Percentiles rank a stretch among this genome's conserved stretches.
Conservation (phyloP, 2,888 invertebrate species). For the Orgyia antiqua region DNA sequence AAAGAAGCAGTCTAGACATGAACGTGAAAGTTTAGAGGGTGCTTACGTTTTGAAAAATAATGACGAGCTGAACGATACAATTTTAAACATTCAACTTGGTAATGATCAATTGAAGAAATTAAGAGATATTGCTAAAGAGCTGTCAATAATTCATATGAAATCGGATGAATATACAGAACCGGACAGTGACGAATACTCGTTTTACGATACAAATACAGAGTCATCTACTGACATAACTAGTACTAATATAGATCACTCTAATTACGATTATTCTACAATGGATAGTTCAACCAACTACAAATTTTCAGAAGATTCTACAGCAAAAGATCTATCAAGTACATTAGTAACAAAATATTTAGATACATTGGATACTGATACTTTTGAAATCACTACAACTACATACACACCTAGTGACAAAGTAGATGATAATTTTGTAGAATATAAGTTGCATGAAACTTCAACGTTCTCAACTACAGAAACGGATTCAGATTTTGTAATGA, state of each 20-base stretch:
- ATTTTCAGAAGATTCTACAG: too few species aligned
- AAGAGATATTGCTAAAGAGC: conserved; percentile 25
- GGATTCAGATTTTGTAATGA: not conserved
- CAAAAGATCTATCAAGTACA: too few species aligned
- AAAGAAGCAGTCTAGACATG: conserved; percentile 10
- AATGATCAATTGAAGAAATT: conserved; percentile 36
- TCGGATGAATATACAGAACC: conserved; percentile 10
- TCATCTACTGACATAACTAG: conserved; percentile 6
- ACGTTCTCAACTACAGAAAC: conserved; percentile 1
- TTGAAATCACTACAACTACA: too few species aligned
- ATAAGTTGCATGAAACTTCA: not conserved
- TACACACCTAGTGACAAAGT: conserved; percentile 1
- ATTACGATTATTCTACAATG: conserved; percentile 6
- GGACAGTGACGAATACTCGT: conserved; percentile 28
- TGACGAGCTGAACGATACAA: conserved; percentile 20
- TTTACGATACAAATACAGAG: conserved; percentile 20
- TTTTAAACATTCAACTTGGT: conserved; percentile 21
- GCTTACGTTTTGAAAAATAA: not conserved
- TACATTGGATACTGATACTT: too few species aligned
- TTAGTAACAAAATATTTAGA: too few species aligned
- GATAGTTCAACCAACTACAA: conserved; percentile 4
- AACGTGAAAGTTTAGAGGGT: conserved; percentile 8
- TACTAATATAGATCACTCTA: conserved; percentile 5
- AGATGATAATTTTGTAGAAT: not conserved
- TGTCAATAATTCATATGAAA: conserved; percentile 4